Percentiles rank a stretch among this genome's conserved stretches.
Conservation (phyloP, 2,113 vertebrate species). For the Catharus minimus region DNA sequence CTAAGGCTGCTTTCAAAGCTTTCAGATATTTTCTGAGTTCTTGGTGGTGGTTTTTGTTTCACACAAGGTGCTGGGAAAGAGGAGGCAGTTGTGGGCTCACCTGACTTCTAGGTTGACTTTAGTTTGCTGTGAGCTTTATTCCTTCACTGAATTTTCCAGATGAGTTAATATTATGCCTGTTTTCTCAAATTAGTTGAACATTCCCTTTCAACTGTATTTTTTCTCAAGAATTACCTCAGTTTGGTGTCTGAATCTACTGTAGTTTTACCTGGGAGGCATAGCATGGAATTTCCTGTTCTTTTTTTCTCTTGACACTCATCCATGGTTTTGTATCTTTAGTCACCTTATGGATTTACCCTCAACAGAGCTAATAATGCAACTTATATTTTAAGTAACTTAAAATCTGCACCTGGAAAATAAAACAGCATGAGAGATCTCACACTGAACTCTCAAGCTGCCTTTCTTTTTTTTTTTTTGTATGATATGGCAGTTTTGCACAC, state of each 20-base stretch:
- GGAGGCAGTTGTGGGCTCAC: not conserved
- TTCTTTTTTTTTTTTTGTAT: not conserved
- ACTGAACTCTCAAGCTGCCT: not conserved
- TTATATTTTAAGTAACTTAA: not conserved
- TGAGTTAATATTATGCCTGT: not conserved
- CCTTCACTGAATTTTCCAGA: not conserved
- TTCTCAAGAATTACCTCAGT: slow-evolving; percentile 53
- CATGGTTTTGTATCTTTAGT: not conserved
- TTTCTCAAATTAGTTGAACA: slow-evolving; percentile 25
- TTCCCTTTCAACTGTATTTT: slow-evolving; percentile 44
- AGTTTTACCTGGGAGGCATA: slow-evolving; percentile 29
- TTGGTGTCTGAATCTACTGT: slow-evolving; percentile 42
- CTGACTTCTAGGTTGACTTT: not conserved
- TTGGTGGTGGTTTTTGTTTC: not conserved
- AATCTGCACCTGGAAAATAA: slow-evolving; percentile 5
- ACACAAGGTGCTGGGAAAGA: not conserved
- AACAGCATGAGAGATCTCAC: not conserved
- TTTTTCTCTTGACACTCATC: slow-evolving; percentile 10
- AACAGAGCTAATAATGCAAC: not conserved
- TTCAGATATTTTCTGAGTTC: not conserved
- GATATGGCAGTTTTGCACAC: slow-evolving; percentile 24
- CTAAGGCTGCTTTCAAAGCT: not conserved
- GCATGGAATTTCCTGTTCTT: slow-evolving; percentile 5
- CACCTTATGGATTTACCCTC: not conserved
- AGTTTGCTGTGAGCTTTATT: slow-evolving; percentile 19